These are phyloP conservation scores for Nymphalis urticae DNA, from an alignment of 2,888 invertebrate species.

Conservation along the genomic window DNA sequence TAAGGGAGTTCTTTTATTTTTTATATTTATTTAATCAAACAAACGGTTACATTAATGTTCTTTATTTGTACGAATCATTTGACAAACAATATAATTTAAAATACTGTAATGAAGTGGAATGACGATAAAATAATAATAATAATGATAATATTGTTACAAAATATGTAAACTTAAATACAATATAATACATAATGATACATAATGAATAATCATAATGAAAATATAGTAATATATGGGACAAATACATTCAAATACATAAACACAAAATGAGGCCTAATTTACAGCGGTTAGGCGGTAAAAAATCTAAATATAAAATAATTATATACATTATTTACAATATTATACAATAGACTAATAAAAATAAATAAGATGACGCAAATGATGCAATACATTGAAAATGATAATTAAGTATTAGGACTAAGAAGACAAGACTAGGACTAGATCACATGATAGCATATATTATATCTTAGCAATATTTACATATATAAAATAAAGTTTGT, in stretches of 20 bases:
- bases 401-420: slow-evolving; percentile 48
- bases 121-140: not conserved
- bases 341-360: slow-evolving; percentile 32
- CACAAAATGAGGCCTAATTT: slow-evolving; percentile 26
- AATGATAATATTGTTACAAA: not conserved
- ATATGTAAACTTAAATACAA: slow-evolving; percentile 15
- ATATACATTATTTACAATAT: slow-evolving; percentile 42
- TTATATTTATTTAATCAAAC: slow-evolving; percentile 18
- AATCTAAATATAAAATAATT: slow-evolving; percentile 28
- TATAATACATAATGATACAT: slow-evolving; percentile 36
- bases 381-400: slow-evolving; percentile 31
- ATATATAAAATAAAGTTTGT: slow-evolving; percentile 48
- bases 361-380: slow-evolving; percentile 28
- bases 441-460: slow-evolving; percentile 50
- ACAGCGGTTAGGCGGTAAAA: slow-evolving; percentile 22
- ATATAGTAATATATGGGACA: slow-evolving; percentile 31
- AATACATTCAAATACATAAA: slow-evolving; percentile 20
- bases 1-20: not conserved
- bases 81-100: slow-evolving; percentile 28
- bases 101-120: slow-evolving; percentile 5
- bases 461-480: slow-evolving; percentile 43
- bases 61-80: slow-evolving; percentile 75
- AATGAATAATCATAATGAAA: slow-evolving; percentile 32
- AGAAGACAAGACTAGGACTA: slow-evolving; percentile 61
- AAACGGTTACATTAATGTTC: slow-evolving; percentile 48